phyloP scores from a whole-genome alignment of 2,797 vertebrate species.

The Percopsis omiscomaycus region DNA sequence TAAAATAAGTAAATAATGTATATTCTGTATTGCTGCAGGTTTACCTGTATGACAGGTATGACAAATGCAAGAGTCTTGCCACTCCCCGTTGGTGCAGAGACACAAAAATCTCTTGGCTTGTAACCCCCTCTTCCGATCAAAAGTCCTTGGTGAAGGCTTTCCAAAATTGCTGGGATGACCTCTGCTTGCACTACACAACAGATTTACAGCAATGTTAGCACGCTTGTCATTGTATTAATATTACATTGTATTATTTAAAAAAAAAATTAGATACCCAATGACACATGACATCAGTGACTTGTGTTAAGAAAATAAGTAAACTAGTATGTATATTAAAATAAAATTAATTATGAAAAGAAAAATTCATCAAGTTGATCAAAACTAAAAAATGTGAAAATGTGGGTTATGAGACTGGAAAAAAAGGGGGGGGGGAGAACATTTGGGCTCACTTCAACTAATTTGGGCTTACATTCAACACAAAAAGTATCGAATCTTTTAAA shows the following conservation, averaged over 20 bases:
- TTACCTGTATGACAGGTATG: conserved; percentile 91
- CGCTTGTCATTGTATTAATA: background rate
- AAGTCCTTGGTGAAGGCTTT: conserved; percentile 75
- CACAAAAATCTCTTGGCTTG: conserved; percentile 88
- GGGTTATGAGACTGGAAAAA: too few relatives aligned
- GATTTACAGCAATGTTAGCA: background rate
- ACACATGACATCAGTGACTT: too few relatives aligned
- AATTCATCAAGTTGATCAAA: too few relatives aligned
- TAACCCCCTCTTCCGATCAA: conserved; percentile 86
- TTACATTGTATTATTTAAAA: too few relatives aligned
- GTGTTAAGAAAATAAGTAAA: too few relatives aligned
- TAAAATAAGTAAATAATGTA: background rate
- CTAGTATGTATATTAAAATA: too few relatives aligned
- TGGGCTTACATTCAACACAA: background rate
- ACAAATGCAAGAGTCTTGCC: conserved; percentile 95
- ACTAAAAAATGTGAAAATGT: too few relatives aligned
- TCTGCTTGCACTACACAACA: conserved; percentile 85
- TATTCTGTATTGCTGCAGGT: background rate
- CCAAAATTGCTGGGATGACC: conserved; percentile 89
- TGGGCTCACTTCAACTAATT: too few relatives aligned
- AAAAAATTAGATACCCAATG: too few relatives aligned
- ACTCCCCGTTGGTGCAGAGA: conserved; percentile 95
- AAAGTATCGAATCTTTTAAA: background rate
- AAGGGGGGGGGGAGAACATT: too few relatives aligned
- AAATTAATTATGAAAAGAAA: too few relatives aligned